Conservation (phyloP, 2,797 vertebrate genomes). For the Ctenochaetus hawaiiensis region DNA sequence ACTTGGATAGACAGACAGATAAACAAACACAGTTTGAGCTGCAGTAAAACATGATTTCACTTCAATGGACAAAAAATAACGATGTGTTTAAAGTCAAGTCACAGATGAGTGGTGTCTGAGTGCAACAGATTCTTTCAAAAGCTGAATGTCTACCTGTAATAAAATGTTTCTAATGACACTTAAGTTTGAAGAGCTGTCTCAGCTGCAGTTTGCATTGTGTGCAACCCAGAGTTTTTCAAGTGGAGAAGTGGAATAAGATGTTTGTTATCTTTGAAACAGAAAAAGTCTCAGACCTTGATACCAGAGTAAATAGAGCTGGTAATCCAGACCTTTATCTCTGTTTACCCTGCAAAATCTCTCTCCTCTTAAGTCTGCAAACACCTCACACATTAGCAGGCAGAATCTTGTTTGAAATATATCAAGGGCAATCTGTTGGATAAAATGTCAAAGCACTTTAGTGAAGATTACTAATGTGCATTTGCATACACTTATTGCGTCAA, state of each 20-base stretch:
- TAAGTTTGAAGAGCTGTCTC: slow-evolving; percentile 31
- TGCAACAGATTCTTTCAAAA: background rate
- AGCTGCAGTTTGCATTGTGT: slow-evolving; percentile 42
- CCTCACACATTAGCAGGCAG: slow-evolving; percentile 21
- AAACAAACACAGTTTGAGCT: background rate
- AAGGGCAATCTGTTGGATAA: background rate
- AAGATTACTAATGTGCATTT: background rate
- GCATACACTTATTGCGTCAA: rapidly evolving
- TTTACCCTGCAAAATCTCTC: slow-evolving; percentile 34
- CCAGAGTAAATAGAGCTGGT: slow-evolving; percentile 52
- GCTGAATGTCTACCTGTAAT: slow-evolving; percentile 19
- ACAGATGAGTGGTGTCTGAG: background rate
- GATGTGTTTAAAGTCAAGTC: background rate
- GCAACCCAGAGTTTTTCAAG: slow-evolving; percentile 25
- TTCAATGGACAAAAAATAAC: background rate
- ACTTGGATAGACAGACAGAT: background rate
- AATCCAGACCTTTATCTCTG: slow-evolving; percentile 48
- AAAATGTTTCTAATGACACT: slow-evolving; percentile 40
- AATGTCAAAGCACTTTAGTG: background rate
- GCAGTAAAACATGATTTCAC: background rate
- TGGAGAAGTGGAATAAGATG: slow-evolving; percentile 48
- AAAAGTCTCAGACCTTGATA: slow-evolving; percentile 32
- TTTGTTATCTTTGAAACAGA: slow-evolving; percentile 50
- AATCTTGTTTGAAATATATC: slow-evolving; percentile 42
- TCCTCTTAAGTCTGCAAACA: slow-evolving; percentile 34